Base-by-base conservation (phyloP, 2,113 vertebrate genomes). In the Shinisaurus crocodilurus region DNA sequence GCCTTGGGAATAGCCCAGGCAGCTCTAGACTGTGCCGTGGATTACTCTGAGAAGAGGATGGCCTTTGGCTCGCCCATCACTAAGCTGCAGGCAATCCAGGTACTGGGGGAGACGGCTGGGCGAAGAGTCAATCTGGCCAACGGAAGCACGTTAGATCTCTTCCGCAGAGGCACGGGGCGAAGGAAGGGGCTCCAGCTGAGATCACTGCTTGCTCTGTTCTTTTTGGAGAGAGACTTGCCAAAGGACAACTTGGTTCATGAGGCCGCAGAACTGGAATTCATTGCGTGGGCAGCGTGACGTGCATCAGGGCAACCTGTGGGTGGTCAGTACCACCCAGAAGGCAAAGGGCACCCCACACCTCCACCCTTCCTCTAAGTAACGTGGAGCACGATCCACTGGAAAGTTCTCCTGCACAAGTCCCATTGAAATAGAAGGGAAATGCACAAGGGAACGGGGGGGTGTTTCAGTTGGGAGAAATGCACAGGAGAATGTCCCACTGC, bases 1-100 rank as follows among this genome's bases (percentile, higher is more conserved):
- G 99, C 99, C 13, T 97, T 99, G 5, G 99, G 99, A 1, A 99
- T 99, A 25, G 98, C 97, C 50, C 99, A 99, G 97, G 98, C 99
- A 0, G 97, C 99, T 40, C 96, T 99, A 76, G 99, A 99, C 94
- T 99, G 99, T 3, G 98, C 99, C 0, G 98, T 98, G n/a, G 98
- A 98, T 95, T 99, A 99, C 3, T 98, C 99, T 0, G 98, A 98
- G 74, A 99, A 97, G 92, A 98, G 99, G 93, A 95, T 45, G 0
- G 98, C 99, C 0, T 99, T 99, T 16, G 99, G 99, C 34, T 95
- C 97, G 0, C 98, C 99, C 1, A 98, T 99, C 89, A 97, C 98
- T 40, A 99, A 98, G 92, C 96, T 99, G 54, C 99, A 99, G 96
- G 97, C 97, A 84, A 98, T 99, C 86, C 99, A 99, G 99, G 99